Base-by-base conservation (phyloP, 2,113 vertebrate genomes). In the Prolemur simus region DNA sequence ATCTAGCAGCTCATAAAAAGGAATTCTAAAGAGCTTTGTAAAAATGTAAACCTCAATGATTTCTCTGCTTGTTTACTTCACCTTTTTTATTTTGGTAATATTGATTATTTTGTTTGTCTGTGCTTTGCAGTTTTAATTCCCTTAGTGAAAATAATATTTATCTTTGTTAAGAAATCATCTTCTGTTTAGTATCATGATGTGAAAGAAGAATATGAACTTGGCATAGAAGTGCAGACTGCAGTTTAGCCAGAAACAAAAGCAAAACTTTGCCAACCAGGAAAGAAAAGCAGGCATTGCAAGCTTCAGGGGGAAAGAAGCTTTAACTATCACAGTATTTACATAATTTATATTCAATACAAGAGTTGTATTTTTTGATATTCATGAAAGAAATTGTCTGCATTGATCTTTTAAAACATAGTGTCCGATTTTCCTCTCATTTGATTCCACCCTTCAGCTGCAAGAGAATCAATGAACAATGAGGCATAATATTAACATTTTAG, bases 101-200 rank as follows among this genome's bases (percentile, higher is more conserved):
- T 27, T 82, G 21, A 64, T 74, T 95, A 18, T 63, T 93, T 66
- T 80, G 2, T 85, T 69, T 69, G 7, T 89, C 80, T 91, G 25
- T 76, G 21, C 56, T 87, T 76, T 85, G 34, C 37, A 60, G 7
- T 54, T 93, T 93, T 93, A 91, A 97, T 93, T 94, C 64, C 34
- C 66, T 84, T 95, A 73, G 20, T 93, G 37, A 91, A 94, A 92
- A 87, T 81, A 77, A 84, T 73, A 80, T 68, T 87, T 89, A 97
- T 84, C 52, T 95, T 49, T 84, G 27, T 71, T 91, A 68, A 86
- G 49, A 93, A 71, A 93, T 86, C 27, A 64, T 89, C 27, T 74
- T 84, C 64, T 80, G 20, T 83, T 96, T 39, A 86, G 32, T 32
- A 12, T 71, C 47, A 94, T 83, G 68, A 88, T 96, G 7, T 86